A percentile compares a stretch with the other conserved stretches of the same genome.
Evolutionary conservation across 2,797 vertebrate genomes (phyloP).

Genomic region (Balearica regulorum): DNA sequence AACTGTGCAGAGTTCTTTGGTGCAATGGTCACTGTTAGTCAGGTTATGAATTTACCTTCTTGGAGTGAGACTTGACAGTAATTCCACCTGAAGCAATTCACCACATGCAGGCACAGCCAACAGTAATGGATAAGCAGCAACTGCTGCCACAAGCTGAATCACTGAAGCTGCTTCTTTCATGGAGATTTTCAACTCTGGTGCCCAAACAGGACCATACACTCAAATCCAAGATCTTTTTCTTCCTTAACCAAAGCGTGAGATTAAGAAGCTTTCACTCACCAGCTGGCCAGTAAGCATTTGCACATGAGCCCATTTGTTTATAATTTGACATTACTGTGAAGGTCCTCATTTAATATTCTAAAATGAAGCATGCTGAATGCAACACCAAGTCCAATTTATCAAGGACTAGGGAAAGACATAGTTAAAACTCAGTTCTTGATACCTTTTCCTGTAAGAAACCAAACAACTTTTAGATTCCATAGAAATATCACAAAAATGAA

Average conservation of each 20-base stretch:
- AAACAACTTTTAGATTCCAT: not conserved
- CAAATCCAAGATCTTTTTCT: not conserved
- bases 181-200: not conserved
- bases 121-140: not conserved
- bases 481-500: not conserved
- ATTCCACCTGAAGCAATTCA: not conserved
- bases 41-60: not conserved
- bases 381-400: not conserved
- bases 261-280: not conserved
- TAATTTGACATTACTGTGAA: not conserved
- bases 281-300: not conserved
- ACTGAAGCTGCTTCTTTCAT: not conserved
- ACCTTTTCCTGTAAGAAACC: not conserved
- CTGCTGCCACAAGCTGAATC: not conserved
- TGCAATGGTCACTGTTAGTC: not conserved
- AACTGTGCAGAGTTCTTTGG: not conserved
- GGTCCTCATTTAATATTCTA: not conserved
- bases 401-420: not conserved
- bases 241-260: not conserved
- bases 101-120: not conserved
- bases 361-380: not conserved
- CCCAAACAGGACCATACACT: not conserved
- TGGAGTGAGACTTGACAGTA: not conserved
- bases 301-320: not conserved
- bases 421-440: not conserved